Conservation (phyloP, 2,113 vertebrate species). For the Leptocoma aspasia region DNA sequence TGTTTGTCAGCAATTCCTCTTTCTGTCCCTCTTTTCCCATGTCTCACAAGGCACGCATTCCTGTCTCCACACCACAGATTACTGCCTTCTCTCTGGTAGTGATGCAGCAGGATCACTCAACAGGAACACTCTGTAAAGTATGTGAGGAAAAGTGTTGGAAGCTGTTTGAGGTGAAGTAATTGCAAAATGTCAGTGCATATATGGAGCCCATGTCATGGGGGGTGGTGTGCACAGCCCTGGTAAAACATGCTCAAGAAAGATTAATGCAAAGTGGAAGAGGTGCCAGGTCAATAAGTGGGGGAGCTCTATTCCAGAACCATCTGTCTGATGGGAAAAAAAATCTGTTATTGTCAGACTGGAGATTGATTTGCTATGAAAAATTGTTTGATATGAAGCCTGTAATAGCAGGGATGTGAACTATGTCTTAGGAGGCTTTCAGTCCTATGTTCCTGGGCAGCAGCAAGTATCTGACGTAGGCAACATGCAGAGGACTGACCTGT, state of each 20-base stretch:
- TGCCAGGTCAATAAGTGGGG: fast-evolving
- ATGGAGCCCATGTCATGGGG: neutral
- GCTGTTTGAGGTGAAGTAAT: neutral
- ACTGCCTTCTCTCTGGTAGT: neutral
- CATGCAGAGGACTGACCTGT: neutral
- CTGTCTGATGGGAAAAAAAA: neutral
- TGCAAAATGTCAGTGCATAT: neutral
- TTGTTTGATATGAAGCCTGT: neutral
- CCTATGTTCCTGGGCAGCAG: neutral
- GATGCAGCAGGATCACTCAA: neutral
- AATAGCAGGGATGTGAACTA: neutral
- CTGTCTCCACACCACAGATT: neutral
- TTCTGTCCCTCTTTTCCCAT: neutral
- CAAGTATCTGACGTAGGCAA: neutral
- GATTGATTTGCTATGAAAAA: neutral
- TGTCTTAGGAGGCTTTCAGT: neutral
- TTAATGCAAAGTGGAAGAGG: neutral
- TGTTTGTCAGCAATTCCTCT: neutral
- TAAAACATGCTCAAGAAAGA: neutral
- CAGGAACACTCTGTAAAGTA: neutral
- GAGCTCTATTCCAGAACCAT: neutral
- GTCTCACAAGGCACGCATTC: neutral
- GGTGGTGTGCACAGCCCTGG: neutral
- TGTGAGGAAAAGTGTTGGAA: neutral
- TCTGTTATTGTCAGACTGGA: neutral